A percentile compares a stretch with the other conserved stretches of the same genome.
These are phyloP conservation scores for Artemia sinica DNA, from an alignment of 2,888 invertebrate species.

Conservation along the genomic window DNA sequence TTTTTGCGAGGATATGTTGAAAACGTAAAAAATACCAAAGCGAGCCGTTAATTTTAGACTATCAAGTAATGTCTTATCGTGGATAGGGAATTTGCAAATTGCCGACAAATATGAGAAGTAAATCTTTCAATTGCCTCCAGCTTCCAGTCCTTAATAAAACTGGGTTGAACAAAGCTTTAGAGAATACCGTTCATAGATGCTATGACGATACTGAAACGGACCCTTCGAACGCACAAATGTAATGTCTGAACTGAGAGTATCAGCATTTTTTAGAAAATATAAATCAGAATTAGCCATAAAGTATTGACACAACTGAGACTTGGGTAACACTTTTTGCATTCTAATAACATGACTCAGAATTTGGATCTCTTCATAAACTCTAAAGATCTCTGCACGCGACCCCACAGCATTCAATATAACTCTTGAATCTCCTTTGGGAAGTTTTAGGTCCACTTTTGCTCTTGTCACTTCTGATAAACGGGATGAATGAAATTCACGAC, in stretches of 20 bases:
- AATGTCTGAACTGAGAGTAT: background rate
- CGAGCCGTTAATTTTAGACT: background rate
- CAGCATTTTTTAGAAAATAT: too few relatives aligned
- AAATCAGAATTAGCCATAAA: background rate
- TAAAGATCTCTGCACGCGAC: background rate
- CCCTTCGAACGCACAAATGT: background rate
- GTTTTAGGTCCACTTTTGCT: background rate
- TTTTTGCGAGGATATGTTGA: too few relatives aligned
- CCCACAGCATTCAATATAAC: background rate
- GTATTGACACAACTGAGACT: background rate
- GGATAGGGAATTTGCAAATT: background rate
- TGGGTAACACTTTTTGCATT: background rate
- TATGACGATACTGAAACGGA: constrained; percentile 6
- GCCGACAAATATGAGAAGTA: background rate
- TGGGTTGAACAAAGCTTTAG: background rate
- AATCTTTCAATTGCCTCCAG: background rate
- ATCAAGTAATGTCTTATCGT: background rate
- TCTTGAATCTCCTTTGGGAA: background rate
- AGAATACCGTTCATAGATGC: background rate
- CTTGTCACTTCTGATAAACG: background rate
- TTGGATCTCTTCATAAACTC: constrained; percentile 7
- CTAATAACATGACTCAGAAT: background rate
- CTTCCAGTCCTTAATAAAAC: background rate
- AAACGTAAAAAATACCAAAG: background rate
- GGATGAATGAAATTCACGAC: background rate